Conservation (phyloP, 1,140 invertebrate genomes). For the Gryon sp. region DNA sequence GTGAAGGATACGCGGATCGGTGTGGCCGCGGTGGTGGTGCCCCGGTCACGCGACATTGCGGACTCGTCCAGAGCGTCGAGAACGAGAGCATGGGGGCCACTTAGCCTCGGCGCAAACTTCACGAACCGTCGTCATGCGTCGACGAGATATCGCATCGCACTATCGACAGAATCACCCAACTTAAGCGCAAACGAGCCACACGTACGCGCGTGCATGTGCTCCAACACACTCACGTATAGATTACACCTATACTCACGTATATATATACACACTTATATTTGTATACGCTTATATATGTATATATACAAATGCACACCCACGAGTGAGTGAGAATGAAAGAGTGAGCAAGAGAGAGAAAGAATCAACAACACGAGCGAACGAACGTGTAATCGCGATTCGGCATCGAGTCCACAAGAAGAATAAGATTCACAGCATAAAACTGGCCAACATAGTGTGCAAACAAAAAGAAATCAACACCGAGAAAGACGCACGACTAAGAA, state of each 20-base stretch:
- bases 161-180: constrained; percentile 42
- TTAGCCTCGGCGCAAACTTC: constrained; percentile 31
- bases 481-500: no score
- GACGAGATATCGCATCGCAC: constrained; percentile 45
- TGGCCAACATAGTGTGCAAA: no score
- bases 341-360: no score
- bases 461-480: no score
- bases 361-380: constrained; percentile 3
- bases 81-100: constrained; percentile 48
- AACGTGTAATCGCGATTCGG: constrained; percentile 27
- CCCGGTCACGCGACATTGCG: constrained; percentile 48
- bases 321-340: no score
- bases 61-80: constrained; percentile 47
- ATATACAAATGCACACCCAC: no score
- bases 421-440: no score
- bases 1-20: constrained; percentile 25
- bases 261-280: no score
- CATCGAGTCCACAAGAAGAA: constrained; percentile 32
- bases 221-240: constrained; percentile 1
- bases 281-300: no score
- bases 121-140: constrained; percentile 26
- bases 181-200: constrained; percentile 19
- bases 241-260: no score
- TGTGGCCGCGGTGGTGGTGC: constrained; percentile 18
- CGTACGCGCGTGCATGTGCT: constrained; percentile 8